Evolutionary conservation across 1,140 invertebrate species (phyloP), one percentile per base, ranked within the genome.

Genomic region (Lepidurus packardi): DNA sequence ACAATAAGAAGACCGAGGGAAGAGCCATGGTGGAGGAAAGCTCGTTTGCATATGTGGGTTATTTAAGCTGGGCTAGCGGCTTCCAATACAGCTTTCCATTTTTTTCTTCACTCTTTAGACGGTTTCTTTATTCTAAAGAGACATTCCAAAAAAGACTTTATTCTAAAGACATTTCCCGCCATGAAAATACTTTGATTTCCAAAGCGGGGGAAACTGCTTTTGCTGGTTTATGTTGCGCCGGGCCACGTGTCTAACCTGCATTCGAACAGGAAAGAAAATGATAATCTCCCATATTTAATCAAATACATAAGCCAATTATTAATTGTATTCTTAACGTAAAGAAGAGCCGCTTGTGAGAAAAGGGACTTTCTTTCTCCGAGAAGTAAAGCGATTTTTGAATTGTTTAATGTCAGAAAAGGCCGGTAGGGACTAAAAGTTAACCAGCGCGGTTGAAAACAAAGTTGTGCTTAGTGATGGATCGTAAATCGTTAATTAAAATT

Each of bases 381-480:
- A 47, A 16, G 45, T 10, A 47, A 47, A 5, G 45, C 45, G 45
- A 47, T 47, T 47, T 65, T 65, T 65, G 53, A 13, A 21, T 65
- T 16, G 16, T 5, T 7, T 21, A 65, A 65, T 65, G 13, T 7
- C 53, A n/a, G 13, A 13, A 7, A 65, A 13, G 0, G 53, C 53
- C 53, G 53, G n/a, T 16, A 65, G 53, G 13, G 53, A 21, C 13
- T n/a, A 65, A 65, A 65, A 11, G 21, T 65, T 65, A 34, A 34
- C 53, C 53, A 65, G 53, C 53, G 53, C 53, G 53, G 9, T 65
- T 65, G 53, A 65, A 65, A 65, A 65, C 53, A 65, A 65, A 65
- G 53, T 65, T 65, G 34, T 34, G 2, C 4, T 34, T 65, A n/a
- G 53, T 16, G 53, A 65, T 65, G 53, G 53, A 65, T 16, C 53